Conservation (phyloP, 2,888 invertebrate species). For the Tenthredo scrophulariae region DNA sequence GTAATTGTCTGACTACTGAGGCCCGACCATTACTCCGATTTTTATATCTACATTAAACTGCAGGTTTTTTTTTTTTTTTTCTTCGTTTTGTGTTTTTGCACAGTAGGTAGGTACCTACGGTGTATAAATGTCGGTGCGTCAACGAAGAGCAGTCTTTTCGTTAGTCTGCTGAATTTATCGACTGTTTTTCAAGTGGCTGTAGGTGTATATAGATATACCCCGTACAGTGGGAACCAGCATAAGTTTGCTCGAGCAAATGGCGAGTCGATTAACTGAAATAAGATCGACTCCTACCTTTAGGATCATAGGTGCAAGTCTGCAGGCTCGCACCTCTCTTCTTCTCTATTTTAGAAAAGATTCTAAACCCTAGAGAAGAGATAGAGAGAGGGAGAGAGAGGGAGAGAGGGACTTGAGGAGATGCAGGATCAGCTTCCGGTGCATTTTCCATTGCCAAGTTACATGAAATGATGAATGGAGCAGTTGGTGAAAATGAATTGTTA, state of each 20-base stretch:
- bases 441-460: not conserved
- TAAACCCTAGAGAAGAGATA: not conserved
- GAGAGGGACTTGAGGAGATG: not conserved
- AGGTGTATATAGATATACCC: not conserved
- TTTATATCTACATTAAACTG: not conserved
- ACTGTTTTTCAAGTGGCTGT: conserved; percentile 26
- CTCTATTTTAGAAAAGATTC: not conserved
- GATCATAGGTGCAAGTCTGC: not conserved
- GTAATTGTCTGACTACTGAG: not conserved
- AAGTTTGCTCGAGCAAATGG: not conserved
- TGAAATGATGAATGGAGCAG: not conserved
- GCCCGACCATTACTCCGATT: not conserved
- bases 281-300: not conserved
- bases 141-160: not conserved
- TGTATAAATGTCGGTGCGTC: conserved; percentile 39
- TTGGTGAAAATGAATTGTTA: not conserved
- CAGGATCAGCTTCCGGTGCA: not conserved
- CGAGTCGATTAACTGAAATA: conserved; percentile 38
- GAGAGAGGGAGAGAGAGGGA: not conserved
- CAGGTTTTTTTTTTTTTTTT: not conserved
- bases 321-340: not conserved
- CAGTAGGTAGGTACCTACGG: not conserved
- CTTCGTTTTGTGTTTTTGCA: not conserved
- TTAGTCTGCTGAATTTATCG: conserved; percentile 40
- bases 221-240: not conserved